These are phyloP conservation scores for Marmota flaviventris DNA, from an alignment of 2,113 vertebrate species.

Conservation along the genomic window DNA sequence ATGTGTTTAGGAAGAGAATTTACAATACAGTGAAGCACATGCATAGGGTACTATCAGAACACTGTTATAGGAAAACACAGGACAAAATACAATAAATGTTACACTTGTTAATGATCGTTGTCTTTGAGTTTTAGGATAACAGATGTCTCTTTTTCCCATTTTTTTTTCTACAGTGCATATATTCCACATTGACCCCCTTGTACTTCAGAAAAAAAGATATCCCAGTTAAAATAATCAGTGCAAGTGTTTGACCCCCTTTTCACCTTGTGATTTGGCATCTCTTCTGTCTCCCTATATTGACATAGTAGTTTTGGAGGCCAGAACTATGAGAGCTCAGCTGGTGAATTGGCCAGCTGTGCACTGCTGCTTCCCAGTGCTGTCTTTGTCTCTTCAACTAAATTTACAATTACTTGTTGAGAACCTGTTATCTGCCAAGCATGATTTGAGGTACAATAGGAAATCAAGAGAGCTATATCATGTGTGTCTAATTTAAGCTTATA, in stretches of 20 bases:
- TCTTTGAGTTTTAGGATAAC: conserved; percentile 32
- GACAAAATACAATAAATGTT: background rate
- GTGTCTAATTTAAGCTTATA: background rate
- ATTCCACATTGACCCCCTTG: background rate
- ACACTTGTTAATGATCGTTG: background rate
- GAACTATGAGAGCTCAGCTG: background rate
- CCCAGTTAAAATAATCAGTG: background rate
- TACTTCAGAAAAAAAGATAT: background rate
- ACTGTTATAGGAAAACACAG: background rate
- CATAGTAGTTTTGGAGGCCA: background rate
- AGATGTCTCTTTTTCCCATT: background rate
- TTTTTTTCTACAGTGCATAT: background rate
- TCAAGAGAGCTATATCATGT: background rate
- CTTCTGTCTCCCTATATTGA: background rate
- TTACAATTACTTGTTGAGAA: conserved; percentile 44
- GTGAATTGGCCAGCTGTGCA: background rate
- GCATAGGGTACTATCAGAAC: background rate
- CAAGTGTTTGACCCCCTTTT: background rate
- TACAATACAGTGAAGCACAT: background rate
- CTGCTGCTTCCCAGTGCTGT: background rate
- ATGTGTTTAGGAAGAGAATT: background rate
- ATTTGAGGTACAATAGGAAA: background rate
- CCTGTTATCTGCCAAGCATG: background rate
- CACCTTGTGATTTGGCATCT: background rate
- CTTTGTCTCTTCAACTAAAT: background rate